Conservation (phyloP, 2,888 invertebrate species). For the Seladonia tumulorum region DNA sequence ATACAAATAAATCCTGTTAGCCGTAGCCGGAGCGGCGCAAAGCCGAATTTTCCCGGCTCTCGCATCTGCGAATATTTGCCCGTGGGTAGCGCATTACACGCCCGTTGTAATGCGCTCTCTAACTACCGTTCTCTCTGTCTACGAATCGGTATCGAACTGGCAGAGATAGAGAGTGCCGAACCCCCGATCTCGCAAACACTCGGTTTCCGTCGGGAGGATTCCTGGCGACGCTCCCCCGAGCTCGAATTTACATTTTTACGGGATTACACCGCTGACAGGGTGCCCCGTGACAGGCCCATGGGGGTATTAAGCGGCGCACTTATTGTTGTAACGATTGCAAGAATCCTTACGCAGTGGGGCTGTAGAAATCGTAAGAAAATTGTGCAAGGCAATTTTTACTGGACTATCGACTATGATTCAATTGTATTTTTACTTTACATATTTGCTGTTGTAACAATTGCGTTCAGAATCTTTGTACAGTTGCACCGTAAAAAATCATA, state of each 20-base stretch:
- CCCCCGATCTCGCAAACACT: slow-evolving; percentile 34
- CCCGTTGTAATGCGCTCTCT: slow-evolving; percentile 62
- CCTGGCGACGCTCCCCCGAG: slow-evolving; percentile 21
- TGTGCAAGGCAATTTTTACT: too few relatives aligned
- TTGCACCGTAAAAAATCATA: too few relatives aligned
- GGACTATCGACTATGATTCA: too few relatives aligned
- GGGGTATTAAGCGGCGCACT: slow-evolving; percentile 74
- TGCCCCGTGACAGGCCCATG: slow-evolving; percentile 41
- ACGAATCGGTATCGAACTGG: slow-evolving; percentile 26
- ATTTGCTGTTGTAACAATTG: too few relatives aligned
- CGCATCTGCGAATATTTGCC: slow-evolving; percentile 80
- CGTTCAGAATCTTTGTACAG: too few relatives aligned
- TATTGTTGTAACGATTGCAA: slow-evolving; percentile 77
- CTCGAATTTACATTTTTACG: slow-evolving; percentile 80
- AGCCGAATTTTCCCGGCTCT: slow-evolving; percentile 73
- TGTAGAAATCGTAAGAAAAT: neutral
- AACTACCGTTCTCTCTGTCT: slow-evolving; percentile 47
- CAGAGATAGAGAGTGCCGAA: neutral
- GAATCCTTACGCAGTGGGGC: neutral
- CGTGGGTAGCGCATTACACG: slow-evolving; percentile 69
- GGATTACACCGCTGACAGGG: slow-evolving; percentile 73
- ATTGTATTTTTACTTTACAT: too few relatives aligned
- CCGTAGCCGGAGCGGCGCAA: slow-evolving; percentile 61
- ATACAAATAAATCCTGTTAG: slow-evolving; percentile 78
- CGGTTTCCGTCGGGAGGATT: slow-evolving; percentile 5